phyloP scores from a whole-genome alignment of 2,888 invertebrate species.

The Dasypogon diadema region DNA sequence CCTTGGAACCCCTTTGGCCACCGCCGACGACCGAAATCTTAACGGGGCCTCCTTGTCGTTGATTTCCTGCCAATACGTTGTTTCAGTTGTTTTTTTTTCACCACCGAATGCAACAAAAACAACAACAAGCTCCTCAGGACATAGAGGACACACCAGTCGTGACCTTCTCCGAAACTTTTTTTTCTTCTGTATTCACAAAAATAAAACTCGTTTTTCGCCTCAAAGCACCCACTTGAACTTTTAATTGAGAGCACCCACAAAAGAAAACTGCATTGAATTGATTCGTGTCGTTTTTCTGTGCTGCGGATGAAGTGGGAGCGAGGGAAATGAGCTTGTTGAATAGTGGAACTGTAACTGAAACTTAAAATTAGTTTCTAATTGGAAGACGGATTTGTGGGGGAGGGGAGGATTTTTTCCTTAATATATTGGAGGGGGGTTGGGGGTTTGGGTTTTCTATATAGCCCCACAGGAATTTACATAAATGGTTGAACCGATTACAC shows the following conservation, averaged over 20 bases:
- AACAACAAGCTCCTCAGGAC: neutral
- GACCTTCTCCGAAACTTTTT: neutral
- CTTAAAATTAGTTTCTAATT: too few species aligned
- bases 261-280: conserved; percentile 31
- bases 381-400: too few species aligned
- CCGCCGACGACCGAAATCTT: conserved; percentile 69
- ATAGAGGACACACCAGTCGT: neutral
- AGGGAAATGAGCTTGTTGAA: neutral
- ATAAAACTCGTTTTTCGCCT: neutral
- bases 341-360: neutral
- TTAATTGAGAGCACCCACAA: conserved; percentile 39
- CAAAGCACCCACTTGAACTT: conserved; percentile 21
- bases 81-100: neutral
- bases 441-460: too few species aligned
- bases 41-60: conserved; percentile 68
- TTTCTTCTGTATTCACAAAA: conserved; percentile 5
- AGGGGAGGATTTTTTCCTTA: too few species aligned
- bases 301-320: neutral
- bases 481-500: neutral
- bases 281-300: neutral
- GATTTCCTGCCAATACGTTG: conserved; percentile 68
- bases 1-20: conserved; percentile 67
- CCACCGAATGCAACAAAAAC: neutral
- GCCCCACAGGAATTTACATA: too few species aligned
- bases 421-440: too few species aligned